phyloP scores from a whole-genome alignment of 92 coral and sea anemone genomes.

The Pocillopora grandis region DNA sequence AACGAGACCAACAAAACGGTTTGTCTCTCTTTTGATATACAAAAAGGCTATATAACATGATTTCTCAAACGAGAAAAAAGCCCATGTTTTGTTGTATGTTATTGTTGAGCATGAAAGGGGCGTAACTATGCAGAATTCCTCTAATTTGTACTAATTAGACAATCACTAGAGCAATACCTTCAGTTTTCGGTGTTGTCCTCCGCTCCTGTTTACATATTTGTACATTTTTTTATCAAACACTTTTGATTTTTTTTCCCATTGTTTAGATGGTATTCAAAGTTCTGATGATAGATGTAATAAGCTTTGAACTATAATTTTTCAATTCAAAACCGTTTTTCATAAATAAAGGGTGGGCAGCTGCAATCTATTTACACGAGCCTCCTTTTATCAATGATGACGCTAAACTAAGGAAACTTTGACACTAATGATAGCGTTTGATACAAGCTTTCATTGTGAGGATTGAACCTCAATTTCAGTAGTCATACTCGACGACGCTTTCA shows the following conservation, averaged over 20 bases:
- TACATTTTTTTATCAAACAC: neutral
- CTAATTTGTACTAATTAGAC: neutral
- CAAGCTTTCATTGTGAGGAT: neutral
- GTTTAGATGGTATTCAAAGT: neutral
- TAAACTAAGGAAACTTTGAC: neutral
- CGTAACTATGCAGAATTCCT: neutral
- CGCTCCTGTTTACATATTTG: neutral
- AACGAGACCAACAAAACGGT: no score
- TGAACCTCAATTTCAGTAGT: neutral
- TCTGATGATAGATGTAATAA: no score
- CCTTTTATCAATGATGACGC: neutral
- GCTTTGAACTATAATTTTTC: neutral
- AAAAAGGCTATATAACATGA: no score
- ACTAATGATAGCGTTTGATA: neutral
- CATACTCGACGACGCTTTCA: neutral
- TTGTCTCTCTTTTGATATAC: no score
- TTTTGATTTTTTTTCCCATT: neutral
- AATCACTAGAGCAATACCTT: neutral
- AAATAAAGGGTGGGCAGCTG: neutral
- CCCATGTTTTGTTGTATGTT: neutral
- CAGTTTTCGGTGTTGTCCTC: no score
- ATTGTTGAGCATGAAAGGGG: slow-evolving; percentile 17
- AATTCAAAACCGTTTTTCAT: neutral
- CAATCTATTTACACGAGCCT: neutral
- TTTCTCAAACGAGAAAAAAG: neutral